phyloP scores from a whole-genome alignment of 2,797 vertebrate species.

The Anomalospiza imberbis region DNA sequence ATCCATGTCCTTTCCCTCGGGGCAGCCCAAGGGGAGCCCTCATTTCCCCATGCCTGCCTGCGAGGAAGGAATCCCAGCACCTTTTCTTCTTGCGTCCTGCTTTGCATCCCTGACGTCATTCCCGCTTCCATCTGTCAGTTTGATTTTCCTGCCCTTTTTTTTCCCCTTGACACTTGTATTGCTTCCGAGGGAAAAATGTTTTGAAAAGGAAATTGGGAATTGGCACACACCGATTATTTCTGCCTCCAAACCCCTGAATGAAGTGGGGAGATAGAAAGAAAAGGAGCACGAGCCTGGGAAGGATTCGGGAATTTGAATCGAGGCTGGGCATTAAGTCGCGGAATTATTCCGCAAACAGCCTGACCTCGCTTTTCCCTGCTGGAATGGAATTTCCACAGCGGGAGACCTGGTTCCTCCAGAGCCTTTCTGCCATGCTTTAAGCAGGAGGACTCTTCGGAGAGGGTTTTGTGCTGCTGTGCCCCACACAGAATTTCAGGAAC shows the following conservation, averaged over 20 bases:
- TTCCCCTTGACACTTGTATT: slow-evolving; percentile 34
- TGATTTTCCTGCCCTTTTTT: slow-evolving; percentile 9
- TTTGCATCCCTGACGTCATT: slow-evolving; percentile 30
- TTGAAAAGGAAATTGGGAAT: slow-evolving; percentile 40
- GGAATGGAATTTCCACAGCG: not conserved
- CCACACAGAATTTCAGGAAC: not conserved
- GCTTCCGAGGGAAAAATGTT: slow-evolving; percentile 47
- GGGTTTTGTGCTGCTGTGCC: not conserved
- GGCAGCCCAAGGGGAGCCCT: not conserved
- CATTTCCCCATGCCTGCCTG: not conserved
- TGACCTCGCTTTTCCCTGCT: not conserved
- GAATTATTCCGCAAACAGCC: not conserved
- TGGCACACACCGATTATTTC: slow-evolving; percentile 54
- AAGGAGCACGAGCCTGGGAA: slow-evolving; percentile 14
- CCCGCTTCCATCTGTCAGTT: not conserved
- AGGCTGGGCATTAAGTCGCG: not conserved
- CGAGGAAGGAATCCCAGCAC: not conserved
- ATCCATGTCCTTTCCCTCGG: fast-evolving
- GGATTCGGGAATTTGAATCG: not conserved
- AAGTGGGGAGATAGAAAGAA: slow-evolving; percentile 1
- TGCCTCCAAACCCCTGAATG: slow-evolving; percentile 51
- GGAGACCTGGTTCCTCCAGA: not conserved
- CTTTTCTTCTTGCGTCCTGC: not conserved
- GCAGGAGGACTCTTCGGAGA: not conserved
- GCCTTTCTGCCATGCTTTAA: fast-evolving